These are phyloP conservation scores for Dicrurus megarhynchus DNA, from an alignment of 2,113 vertebrate species.

Conservation along the genomic window DNA sequence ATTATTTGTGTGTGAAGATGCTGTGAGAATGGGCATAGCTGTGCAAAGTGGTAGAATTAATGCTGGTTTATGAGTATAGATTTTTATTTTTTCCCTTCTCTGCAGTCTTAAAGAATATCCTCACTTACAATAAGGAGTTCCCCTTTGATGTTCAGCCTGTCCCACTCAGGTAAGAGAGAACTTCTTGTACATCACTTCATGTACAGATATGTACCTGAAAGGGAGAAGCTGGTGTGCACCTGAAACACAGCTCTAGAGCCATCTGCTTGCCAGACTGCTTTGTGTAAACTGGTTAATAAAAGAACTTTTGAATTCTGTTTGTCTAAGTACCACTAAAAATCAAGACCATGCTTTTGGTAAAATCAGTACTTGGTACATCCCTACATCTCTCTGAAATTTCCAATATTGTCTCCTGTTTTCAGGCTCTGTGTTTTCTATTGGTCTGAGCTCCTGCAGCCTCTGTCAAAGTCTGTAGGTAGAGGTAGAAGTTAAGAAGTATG, in stretches of 20 bases:
- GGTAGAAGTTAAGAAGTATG: not conserved
- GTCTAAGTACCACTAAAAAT: not conserved
- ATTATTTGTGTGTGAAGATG: not conserved
- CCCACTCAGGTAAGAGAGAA: conserved; percentile 86
- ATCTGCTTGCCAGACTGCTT: not conserved
- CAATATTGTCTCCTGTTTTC: not conserved
- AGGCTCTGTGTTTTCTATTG: not conserved
- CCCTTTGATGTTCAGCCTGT: conserved; percentile 97
- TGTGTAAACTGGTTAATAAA: not conserved
- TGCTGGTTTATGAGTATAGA: not conserved
- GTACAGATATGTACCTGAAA: not conserved
- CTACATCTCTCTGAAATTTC: not conserved
- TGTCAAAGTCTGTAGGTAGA: not conserved
- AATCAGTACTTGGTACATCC: not conserved
- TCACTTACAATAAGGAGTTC: conserved; percentile 95
- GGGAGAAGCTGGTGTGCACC: not conserved
- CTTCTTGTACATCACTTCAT: not conserved
- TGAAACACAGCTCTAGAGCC: not conserved
- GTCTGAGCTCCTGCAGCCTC: not conserved
- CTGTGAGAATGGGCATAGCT: not conserved
- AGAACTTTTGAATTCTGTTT: not conserved
- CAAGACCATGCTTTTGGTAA: not conserved
- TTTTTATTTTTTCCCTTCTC: not conserved
- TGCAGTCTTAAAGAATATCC: conserved; percentile 92
- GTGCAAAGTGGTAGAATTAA: not conserved